Percentiles rank a stretch among this genome's conserved stretches.
Evolutionary conservation across 2,888 invertebrate genomes (phyloP).

Genomic region (Onthophagus sagittarius): DNA sequence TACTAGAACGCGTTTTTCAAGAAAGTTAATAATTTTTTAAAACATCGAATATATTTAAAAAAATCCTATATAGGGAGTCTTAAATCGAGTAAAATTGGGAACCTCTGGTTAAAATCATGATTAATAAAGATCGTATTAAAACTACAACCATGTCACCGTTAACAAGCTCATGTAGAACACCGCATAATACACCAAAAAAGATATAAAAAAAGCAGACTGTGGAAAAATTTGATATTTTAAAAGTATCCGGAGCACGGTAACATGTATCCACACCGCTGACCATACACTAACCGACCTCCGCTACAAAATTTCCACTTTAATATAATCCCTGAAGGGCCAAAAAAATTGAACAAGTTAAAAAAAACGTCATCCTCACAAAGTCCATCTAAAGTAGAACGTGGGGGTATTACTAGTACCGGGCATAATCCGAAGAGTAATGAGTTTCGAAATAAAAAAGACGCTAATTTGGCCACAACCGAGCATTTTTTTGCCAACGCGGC

Average conservation of each 20-base stretch:
- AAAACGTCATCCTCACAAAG: not conserved
- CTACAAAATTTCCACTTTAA: not conserved
- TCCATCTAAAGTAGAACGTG: not conserved
- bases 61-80: no score
- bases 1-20: no score
- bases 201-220: not conserved
- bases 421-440: not conserved
- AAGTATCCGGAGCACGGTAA: not conserved
- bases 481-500: not conserved
- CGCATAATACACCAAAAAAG: not conserved
- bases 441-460: not conserved
- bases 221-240: not conserved
- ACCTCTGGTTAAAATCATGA: no score
- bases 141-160: not conserved
- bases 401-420: not conserved
- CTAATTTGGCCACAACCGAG: not conserved
- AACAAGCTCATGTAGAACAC: not conserved
- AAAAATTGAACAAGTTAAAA: not conserved
- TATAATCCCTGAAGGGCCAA: not conserved
- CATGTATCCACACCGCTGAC: not conserved
- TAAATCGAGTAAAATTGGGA: no score
- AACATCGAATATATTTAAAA: no score
- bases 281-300: not conserved
- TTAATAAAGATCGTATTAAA: not conserved
- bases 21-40: no score